Evolutionary conservation across 2,797 vertebrate species (phyloP).

Genomic region (Miichthys miiuy): DNA sequence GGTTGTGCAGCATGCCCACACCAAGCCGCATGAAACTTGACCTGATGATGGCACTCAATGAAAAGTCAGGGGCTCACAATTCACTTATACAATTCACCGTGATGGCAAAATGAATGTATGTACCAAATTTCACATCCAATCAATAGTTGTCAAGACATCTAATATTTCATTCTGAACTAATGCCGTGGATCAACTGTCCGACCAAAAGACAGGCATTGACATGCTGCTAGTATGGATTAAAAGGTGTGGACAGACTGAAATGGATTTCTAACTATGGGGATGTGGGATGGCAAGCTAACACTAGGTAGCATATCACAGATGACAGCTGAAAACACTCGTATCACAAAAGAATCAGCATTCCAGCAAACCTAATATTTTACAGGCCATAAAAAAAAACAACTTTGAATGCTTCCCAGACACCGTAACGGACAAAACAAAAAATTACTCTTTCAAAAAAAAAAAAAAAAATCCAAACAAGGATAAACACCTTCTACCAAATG

Average conservation of each 20-base stretch:
- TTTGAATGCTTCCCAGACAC: conserved; percentile 25
- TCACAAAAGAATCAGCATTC: conserved; percentile 36
- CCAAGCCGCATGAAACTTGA: no score
- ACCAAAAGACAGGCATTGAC: not conserved
- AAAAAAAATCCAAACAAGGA: conserved; percentile 12
- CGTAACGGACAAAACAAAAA: conserved; percentile 1
- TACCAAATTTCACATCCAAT: not conserved
- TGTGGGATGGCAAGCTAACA: conserved; percentile 21
- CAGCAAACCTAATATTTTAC: conserved; percentile 48
- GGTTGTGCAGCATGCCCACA: not conserved
- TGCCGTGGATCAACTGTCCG: not conserved
- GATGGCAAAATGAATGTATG: not conserved
- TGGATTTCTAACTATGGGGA: conserved; percentile 17
- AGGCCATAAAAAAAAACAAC: conserved; percentile 24
- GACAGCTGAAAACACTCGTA: conserved; percentile 55
- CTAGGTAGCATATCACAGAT: conserved; percentile 28
- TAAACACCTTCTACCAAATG: conserved; percentile 28
- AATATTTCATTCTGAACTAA: conserved; percentile 5
- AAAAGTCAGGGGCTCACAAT: not conserved
- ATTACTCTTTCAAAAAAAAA: conserved; percentile 10
- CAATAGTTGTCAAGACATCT: not conserved
- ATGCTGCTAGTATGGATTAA: not conserved
- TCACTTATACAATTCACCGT: not conserved
- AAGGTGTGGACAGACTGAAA: conserved; percentile 22
- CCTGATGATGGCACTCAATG: not conserved